Percentiles rank a stretch among this genome's conserved stretches.
phyloP scores from a whole-genome alignment of 2,113 vertebrate species.

The Gymnobelideus leadbeateri region DNA sequence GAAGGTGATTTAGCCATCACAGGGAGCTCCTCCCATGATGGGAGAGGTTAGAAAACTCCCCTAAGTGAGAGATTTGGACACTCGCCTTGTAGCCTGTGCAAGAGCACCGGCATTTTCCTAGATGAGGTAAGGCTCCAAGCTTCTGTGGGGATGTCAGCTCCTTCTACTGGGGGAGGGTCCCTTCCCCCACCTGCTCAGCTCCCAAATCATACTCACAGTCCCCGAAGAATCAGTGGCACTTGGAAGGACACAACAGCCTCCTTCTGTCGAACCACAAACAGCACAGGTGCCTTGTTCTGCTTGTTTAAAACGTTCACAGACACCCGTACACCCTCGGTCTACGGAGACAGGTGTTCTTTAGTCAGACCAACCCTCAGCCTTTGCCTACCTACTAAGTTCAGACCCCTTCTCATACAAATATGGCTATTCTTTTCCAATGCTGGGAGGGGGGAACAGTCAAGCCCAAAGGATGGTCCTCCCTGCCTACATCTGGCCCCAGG shows the following conservation, averaged over 20 bases:
- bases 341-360: slow-evolving; percentile 38
- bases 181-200: background rate
- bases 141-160: background rate
- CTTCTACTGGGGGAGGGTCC: background rate
- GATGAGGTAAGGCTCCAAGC: background rate
- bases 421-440: background rate
- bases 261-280: slow-evolving; percentile 97
- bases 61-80: background rate
- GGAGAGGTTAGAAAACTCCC: background rate
- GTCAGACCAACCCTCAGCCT: background rate
- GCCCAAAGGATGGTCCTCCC: background rate
- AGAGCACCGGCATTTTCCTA: background rate
- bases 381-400: background rate
- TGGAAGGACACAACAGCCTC: slow-evolving; percentile 97
- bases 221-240: slow-evolving; percentile 95
- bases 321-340: slow-evolving; percentile 96
- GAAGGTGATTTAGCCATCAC: background rate
- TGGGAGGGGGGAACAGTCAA: background rate
- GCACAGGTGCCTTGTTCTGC: slow-evolving; percentile 87
- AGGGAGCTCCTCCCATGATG: background rate
- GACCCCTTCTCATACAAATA: background rate
- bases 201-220: slow-evolving; percentile 90
- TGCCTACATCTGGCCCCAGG: background rate
- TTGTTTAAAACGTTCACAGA: slow-evolving; percentile 91
- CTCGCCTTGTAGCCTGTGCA: background rate